Evolutionary conservation across 2,888 invertebrate species (phyloP).

Genomic region (Hesperia comma): DNA sequence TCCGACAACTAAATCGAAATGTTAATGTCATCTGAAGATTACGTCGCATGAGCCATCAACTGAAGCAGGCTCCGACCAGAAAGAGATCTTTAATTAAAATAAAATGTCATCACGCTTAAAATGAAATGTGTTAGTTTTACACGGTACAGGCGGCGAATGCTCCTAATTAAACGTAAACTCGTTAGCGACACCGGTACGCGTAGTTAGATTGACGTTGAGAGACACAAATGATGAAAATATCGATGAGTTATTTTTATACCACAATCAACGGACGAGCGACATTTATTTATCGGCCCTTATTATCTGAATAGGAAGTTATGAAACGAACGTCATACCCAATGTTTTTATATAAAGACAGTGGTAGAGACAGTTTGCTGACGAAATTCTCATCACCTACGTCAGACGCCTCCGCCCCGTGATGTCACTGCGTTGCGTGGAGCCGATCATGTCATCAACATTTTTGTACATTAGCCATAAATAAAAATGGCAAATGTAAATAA

Average conservation of each 20-base stretch:
- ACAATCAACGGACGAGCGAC: constrained; percentile 47
- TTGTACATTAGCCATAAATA: not conserved
- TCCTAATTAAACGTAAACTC: constrained; percentile 35
- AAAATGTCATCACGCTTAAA: not conserved
- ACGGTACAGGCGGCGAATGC: not conserved
- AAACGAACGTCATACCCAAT: constrained; percentile 46
- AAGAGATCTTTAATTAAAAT: constrained; percentile 6
- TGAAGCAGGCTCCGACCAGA: not conserved
- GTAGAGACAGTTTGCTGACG: constrained; percentile 51
- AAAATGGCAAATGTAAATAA: not conserved
- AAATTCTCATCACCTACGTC: constrained; percentile 62
- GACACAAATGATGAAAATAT: constrained; percentile 53
- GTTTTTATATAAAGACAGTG: constrained; percentile 58
- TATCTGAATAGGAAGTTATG: constrained; percentile 70
- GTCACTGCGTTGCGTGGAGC: constrained; percentile 37
- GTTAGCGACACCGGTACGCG: constrained; percentile 46
- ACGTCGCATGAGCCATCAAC: constrained; percentile 10
- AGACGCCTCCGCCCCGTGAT: constrained; percentile 51
- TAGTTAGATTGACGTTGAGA: constrained; percentile 51
- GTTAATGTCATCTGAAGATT: constrained; percentile 51
- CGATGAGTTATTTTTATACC: constrained; percentile 55
- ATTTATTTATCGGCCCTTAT: constrained; percentile 63
- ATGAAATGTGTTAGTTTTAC: constrained; percentile 10
- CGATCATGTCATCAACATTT: constrained; percentile 32
- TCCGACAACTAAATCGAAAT: constrained; percentile 63